Base-by-base conservation (phyloP, 2,797 vertebrate species). In the Falco columbarius region DNA sequence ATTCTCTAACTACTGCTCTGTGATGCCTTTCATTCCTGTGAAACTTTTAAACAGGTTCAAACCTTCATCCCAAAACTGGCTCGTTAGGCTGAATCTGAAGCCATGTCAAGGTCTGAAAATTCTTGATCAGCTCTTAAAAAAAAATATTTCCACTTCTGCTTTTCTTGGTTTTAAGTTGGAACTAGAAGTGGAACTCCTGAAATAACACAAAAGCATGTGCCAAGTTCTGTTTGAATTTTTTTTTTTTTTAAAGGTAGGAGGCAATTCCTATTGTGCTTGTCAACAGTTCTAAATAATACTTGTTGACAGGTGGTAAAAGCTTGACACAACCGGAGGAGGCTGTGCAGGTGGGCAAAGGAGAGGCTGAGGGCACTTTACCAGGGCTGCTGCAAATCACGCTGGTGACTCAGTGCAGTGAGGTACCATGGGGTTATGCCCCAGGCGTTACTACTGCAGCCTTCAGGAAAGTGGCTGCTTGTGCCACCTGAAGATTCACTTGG, bases 231-330 rank as follows among this genome's bases (percentile, higher is more conserved):
- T 71, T 72, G 56, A 90, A 54, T 72, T 40, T 40, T 40, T 26
- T 70, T 76, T 55, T 40, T 76, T 79, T 71, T 89, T 77, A 38
- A 51, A 74, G 44, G 38, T 23, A 79, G 58, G 47, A 95, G 36
- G 81, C 44, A 92, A 75, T 90, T 94, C 36, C 38, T 86, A 34
- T 68, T 83, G 46, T 77, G 38, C 83, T 89, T 94, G 72, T 97
- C 96, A 96, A 95, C 94, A 95, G 79, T 68, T 96, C 65, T 55
- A 90, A 96, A 95, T 96, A 95, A 83, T 61, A 95, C 68, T 90
- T 88, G 94, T 74, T 95, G 93, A 96, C 75, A 96, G 79, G 4
- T 49, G 56, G 24, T 12, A 81, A 27, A 77, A 81, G 16, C 84
- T 89, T 94, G 72, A 62, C 61, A 72, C 72, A 93, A 88, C 32